Base-by-base conservation (phyloP, 2,797 vertebrate genomes). In the Scolopax bukidnonensis region DNA sequence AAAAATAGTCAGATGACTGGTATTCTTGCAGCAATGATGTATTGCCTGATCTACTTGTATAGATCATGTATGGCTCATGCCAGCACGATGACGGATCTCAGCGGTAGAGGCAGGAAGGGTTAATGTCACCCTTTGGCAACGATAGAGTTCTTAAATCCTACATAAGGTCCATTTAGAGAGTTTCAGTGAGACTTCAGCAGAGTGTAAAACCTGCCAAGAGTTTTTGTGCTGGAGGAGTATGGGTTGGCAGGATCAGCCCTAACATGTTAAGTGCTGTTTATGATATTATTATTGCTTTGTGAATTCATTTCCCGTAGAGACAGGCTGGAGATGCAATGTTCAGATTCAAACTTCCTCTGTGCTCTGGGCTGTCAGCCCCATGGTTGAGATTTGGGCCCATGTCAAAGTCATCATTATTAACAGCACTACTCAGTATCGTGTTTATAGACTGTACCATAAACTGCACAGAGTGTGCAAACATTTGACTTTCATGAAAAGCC, bases 181-280 rank as follows among this genome's bases (percentile, higher is more conserved):
- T 75, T 95, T 84, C 90, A 93, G 68, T 73, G 79, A 94, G 76
- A 41, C 65, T 90, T 89, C 12, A 87, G 86, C 81, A 71, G 60
- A 30, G 56, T 4, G 3, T 54, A 60, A 91, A 86, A 74, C 85
- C 71, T 95, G 95, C 90, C 95, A 96, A 95, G 77, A 93, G 75
- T 79, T 93, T 90, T 90, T 92, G 86, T 2, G 15, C 90, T 94
- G 84, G 84, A 96, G 84, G 90, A 94, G 68, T 75, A 68, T 0
- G 36, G 75, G 71, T 92, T 95, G 95, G 92, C 93, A 93, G 95
- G 90, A 95, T 94, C 84, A 75, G 94, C 95, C 90, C 95, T 85
- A 93, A 93, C 86, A 96, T 0, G 88, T 96, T 96, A 96, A 97
- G 78, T 94, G 93, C 91, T 93, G 87, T 95, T 97, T 92, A 91